Evolutionary conservation across 2,113 vertebrate genomes (phyloP), one percentile per base, ranked within the genome.

Genomic region (Cynoglossus semilaevis): DNA sequence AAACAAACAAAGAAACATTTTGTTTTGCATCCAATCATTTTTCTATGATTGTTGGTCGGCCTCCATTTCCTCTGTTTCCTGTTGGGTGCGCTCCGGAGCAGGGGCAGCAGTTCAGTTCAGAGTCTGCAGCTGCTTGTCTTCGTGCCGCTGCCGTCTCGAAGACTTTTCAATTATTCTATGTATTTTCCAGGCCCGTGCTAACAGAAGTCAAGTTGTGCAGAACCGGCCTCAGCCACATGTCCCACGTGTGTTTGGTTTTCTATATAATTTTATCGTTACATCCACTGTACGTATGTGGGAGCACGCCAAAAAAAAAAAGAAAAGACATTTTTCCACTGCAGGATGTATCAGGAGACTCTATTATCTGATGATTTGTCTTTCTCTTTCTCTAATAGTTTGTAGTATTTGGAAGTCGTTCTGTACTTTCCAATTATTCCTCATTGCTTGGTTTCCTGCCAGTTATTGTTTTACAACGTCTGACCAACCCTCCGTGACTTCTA

Each of bases 401-500:
- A 42, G 18, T 48, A 34, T 59, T 19, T 41, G 1, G n/a, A 36
- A 10, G 55, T 48, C 22, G 9, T 47, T 64, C n/a, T 55, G 35
- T 18, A 13, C 40, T 51, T 72, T n/a, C 51, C 10, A 38, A 71
- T 37, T 38, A 49, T 63, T 48, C 5, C 10, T 8, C 12, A 76
- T 15, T 16, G 16, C 52, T 34, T 51, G 36, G 29, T 44, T 41
- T 52, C 55, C 56, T 66, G 74, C 52, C 45, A 60, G 56, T 48
- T 64, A 54, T 47, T 58, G 55, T 5, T 62, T 9, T 47, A 18
- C 40, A 52, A 14, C 53, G 58, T 11, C 52, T 67, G 49, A 59
- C 55, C 57, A 44, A 70, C 81, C 69, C 67, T 80, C 55, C 60
- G 60, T 59, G 43, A 55, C 49, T 69, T 83, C 72, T 72, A 82